Evolutionary conservation across 1,140 invertebrate species (phyloP), one percentile per base, ranked within the genome.

Genomic region (Ceratina japonica): DNA sequence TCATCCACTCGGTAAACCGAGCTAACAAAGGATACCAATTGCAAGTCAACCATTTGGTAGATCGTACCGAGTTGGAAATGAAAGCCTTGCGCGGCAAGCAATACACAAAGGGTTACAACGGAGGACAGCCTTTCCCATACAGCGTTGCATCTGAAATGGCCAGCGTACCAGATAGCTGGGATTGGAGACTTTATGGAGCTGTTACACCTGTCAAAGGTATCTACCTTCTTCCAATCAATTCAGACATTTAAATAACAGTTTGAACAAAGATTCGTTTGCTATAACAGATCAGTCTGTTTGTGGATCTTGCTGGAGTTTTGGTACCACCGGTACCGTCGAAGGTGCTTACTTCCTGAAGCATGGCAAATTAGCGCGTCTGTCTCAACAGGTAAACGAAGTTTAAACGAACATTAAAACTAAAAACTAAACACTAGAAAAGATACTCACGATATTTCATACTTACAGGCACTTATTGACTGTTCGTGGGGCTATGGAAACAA

Each of bases 221-320:
- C 13, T 31, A n/a, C 56, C 44, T 15, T 5, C 27, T 51, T 74
- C 24, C 24, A 13, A 4, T 16, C 8, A 44, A 44, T n/a, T n/a
- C 49, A 18, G 22, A 59, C 12, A 52, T 52, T 44, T 44, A 44
- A 44, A 10, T 7, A 44, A 44, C 5, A 44, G 37, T 44, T 44
- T 44, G 37, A 72, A 68, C 49, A 44, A 58, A 51, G 22, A 49
- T 58, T 54, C 13, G 75, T 64, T 73, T 49, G 54, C 72, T 76
- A 61, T 12, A 80, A 83, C 89, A 96, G 97, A 98, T 94, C 97
- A 99, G 93, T 97, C 97, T 0, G 97, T 99, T 70, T 99, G 98
- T 93, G 98, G 98, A 3, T 98, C 97, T 13, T 99, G 98, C 89
- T 99, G 98, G 98, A 97, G 96, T 88, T 99, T 99, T 93, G 98